Conservation (phyloP, 2,888 invertebrate species). For the Oxyteleia sp. region DNA sequence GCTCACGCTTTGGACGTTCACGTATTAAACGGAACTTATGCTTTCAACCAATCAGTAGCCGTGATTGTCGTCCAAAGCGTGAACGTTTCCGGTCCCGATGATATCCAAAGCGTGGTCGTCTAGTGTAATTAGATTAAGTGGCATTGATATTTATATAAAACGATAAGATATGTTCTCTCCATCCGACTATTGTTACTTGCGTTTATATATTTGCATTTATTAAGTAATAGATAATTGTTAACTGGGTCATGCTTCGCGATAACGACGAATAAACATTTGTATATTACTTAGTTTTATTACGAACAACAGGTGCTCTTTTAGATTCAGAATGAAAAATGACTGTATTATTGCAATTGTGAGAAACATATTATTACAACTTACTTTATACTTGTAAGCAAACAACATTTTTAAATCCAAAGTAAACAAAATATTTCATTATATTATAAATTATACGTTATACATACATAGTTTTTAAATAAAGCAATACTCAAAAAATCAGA, state of each 20-base stretch:
- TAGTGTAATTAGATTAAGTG: no score
- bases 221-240: no score
- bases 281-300: slow-evolving; percentile 1
- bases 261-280: slow-evolving; percentile 27
- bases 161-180: no score
- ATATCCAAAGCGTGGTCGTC: no score
- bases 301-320: slow-evolving; percentile 23
- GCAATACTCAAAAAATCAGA: background rate
- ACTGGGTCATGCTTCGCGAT: background rate
- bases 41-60: no score
- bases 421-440: slow-evolving; percentile 33
- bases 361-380: slow-evolving; percentile 29
- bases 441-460: slow-evolving; percentile 36
- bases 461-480: slow-evolving; percentile 41
- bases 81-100: no score
- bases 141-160: no score
- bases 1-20: no score
- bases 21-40: no score
- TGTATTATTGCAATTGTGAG: slow-evolving; percentile 19
- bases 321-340: slow-evolving; percentile 21
- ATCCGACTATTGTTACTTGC: no score
- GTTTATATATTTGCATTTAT: no score
- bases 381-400: slow-evolving; percentile 9
- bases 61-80: no score
- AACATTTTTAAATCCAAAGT: slow-evolving; percentile 3